These are phyloP conservation scores for Tiliacea aurago DNA, from an alignment of 2,888 invertebrate genomes.

Conservation along the genomic window DNA sequence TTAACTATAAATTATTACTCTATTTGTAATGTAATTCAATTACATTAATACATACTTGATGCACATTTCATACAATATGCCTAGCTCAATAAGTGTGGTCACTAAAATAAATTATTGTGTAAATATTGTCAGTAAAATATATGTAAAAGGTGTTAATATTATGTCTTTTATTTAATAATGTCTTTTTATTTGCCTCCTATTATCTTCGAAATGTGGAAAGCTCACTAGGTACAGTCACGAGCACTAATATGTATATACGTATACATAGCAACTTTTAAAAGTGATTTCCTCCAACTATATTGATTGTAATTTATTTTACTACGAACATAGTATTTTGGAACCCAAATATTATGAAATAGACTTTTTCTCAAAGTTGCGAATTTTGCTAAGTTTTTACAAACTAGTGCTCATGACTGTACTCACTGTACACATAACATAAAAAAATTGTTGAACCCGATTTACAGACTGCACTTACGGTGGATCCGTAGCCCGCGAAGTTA, in stretches of 20 bases:
- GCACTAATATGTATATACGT: too few species aligned
- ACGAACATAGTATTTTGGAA: too few species aligned
- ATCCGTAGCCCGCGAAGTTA: too few species aligned
- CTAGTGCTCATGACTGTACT: too few species aligned
- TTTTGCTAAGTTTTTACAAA: too few species aligned
- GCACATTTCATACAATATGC: conserved; percentile 89
- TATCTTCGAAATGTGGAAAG: neutral
- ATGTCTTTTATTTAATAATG: conserved; percentile 69
- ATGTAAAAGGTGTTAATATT: conserved; percentile 88
- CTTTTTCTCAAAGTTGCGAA: too few species aligned
- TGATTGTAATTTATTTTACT: too few species aligned
- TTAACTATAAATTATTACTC: conserved; percentile 73
- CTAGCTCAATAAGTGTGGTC: conserved; percentile 90
- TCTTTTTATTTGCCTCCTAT: conserved; percentile 37
- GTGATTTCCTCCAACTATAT: too few species aligned
- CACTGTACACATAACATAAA: neutral
- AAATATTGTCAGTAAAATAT: conserved; percentile 90
- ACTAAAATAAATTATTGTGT: conserved; percentile 88
- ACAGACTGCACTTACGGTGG: too few species aligned
- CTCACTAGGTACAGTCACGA: too few species aligned
- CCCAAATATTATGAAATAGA: too few species aligned
- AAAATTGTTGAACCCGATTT: neutral
- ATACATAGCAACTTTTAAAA: too few species aligned
- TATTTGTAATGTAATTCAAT: conserved; percentile 87
- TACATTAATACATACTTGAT: conserved; percentile 85